A percentile compares a stretch with the other conserved stretches of the same genome.
Evolutionary conservation across 2,888 invertebrate species (phyloP).

Genomic region (Nycteola revayana): DNA sequence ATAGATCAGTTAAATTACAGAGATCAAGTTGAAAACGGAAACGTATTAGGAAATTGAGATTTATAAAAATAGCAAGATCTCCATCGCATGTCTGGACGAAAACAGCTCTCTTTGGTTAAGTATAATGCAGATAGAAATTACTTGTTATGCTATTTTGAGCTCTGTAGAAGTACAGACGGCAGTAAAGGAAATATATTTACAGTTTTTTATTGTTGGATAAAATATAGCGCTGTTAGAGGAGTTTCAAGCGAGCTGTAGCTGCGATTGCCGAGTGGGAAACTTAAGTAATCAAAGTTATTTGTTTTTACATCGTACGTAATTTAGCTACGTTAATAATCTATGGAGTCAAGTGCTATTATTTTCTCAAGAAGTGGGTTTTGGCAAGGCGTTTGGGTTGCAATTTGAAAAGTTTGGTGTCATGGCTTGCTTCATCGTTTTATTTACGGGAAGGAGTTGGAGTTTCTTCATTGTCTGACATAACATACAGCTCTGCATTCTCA

Average conservation of each 20-base stretch:
- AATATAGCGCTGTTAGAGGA: slow-evolving; percentile 16
- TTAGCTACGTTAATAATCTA: slow-evolving; percentile 23
- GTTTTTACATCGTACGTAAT: slow-evolving; percentile 23
- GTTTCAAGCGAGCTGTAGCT: slow-evolving; percentile 21
- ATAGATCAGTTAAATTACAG: slow-evolving; percentile 4
- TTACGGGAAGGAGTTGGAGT: slow-evolving; percentile 10
- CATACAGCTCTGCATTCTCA: no score
- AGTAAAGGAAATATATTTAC: slow-evolving; percentile 6
- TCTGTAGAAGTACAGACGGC: slow-evolving; percentile 2
- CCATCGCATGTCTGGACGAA: slow-evolving; percentile 11
- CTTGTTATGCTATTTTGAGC: slow-evolving; percentile 11
- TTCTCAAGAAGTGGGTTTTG: slow-evolving; percentile 23
- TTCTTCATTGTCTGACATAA: slow-evolving; percentile 9
- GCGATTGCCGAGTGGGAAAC: slow-evolving; percentile 19
- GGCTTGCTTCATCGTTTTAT: slow-evolving; percentile 3
- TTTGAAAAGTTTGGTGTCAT: slow-evolving; percentile 26
- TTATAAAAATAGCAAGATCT: slow-evolving; percentile 22
- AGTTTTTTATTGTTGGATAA: slow-evolving; percentile 16
- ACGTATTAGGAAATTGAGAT: slow-evolving; percentile 14
- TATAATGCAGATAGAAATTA: slow-evolving; percentile 13
- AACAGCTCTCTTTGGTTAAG: neutral
- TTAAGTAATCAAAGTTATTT: slow-evolving; percentile 32
- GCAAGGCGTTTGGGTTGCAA: slow-evolving; percentile 15
- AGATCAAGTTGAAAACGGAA: slow-evolving; percentile 7
- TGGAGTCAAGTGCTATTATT: slow-evolving; percentile 25